phyloP scores from a whole-genome alignment of 1,140 invertebrate species.

The Neomicropteryx cornuta region DNA sequence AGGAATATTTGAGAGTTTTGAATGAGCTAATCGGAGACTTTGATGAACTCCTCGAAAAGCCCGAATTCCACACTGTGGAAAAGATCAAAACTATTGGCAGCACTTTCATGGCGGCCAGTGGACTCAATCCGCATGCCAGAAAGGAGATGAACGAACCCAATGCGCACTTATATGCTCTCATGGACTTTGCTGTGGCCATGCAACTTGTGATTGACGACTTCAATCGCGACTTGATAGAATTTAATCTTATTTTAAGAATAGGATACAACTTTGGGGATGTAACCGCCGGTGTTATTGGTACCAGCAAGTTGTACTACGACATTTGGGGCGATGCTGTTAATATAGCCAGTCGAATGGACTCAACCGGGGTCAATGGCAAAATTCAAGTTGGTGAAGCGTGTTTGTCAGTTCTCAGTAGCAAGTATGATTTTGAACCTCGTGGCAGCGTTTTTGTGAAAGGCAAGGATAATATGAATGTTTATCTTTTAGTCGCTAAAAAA shows the following conservation, averaged over 20 bases:
- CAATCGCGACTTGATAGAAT: constrained; percentile 77
- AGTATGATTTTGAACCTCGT: constrained; percentile 70
- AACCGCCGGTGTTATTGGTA: constrained; percentile 92
- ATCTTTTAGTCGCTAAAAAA: constrained; percentile 51
- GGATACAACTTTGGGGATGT: constrained; percentile 81
- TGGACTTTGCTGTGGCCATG: constrained; percentile 84
- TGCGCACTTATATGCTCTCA: constrained; percentile 72
- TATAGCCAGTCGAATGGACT: constrained; percentile 93
- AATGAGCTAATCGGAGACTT: constrained; percentile 94
- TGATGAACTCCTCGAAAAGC: constrained; percentile 76
- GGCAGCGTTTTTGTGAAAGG: constrained; percentile 90
- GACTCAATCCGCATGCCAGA: constrained; percentile 68
- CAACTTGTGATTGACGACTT: constrained; percentile 79
- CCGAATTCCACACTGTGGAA: constrained; percentile 81
- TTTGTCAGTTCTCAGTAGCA: constrained; percentile 48
- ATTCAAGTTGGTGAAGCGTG: constrained; percentile 79
- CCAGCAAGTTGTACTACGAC: constrained; percentile 92
- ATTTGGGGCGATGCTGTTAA: constrained; percentile 99
- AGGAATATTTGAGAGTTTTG: constrained; percentile 85
- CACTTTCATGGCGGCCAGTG: constrained; percentile 96
- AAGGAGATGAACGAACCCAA: constrained; percentile 48
- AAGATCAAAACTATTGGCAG: constrained; percentile 98
- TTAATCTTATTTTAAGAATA: constrained; percentile 85
- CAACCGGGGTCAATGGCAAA: constrained; percentile 71
- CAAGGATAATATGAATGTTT: constrained; percentile 90